Base-by-base conservation (phyloP, 2,888 invertebrate species). In the Xestia sexstrigata region DNA sequence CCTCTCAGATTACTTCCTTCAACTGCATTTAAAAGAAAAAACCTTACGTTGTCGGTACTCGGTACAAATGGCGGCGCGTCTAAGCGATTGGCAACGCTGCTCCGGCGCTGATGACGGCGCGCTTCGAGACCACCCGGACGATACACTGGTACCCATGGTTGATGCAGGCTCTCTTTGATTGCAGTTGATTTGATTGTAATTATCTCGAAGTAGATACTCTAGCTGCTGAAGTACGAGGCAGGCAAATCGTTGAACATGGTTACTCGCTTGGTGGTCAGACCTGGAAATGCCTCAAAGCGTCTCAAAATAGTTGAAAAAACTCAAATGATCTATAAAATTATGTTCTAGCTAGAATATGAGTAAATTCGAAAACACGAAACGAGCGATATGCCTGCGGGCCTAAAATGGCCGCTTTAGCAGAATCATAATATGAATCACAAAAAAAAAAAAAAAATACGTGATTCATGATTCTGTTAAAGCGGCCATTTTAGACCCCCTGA, bases 61-160 rank as follows among this genome's bases (percentile, higher is more conserved):
- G 69, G 74, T 77, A 83, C 78, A 78, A 81, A 78, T 73, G 74
- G 74, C 78, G 69, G 79, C 85, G 87, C 78, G 77, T 87, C 84
- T 78, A 87, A 89, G 60, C 89, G 88, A 89, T 89, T 89, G 81
- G 89, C 77, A 66, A 89, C 85, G 88, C 88, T 83, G 83, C 78
- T 76, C 82, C 52, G 42, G 49, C 83, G 81, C 85, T 78, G 78
- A 82, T 87, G 88, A 83, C 82, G 78, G 73, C 79, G 78, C 87
- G 74, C 30, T 65, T 65, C 52, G 35, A 68, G 84, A 86, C 84
- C 88, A 86, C 86, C 88, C 84, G 81, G 78, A 47, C 74, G 79
- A 67, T 66, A 79, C 78, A 72, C 67, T 70, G 65, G 79, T 77
- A 76, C 69, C 47, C 75, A 67, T 74, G 68, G 74, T 78, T 49